Evolutionary conservation across 2,797 vertebrate species (phyloP).

Genomic region (Gila robusta): DNA sequence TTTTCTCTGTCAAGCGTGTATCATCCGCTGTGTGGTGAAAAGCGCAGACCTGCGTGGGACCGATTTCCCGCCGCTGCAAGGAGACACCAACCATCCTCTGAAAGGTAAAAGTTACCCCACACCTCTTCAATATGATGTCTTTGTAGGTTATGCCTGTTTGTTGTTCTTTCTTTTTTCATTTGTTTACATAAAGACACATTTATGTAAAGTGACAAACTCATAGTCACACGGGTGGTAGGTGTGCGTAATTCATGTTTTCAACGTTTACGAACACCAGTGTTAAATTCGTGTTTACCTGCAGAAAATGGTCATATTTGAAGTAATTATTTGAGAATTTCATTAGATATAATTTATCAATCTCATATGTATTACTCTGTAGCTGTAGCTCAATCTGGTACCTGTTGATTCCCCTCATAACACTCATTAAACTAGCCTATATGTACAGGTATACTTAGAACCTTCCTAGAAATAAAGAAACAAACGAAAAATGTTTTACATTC

Average conservation of each 20-base stretch:
- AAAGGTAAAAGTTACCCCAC: constrained; percentile 59
- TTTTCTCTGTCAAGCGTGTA: constrained; percentile 46
- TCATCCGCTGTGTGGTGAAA: constrained; percentile 44
- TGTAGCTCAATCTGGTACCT: constrained; percentile 16
- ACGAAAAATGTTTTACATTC: not conserved
- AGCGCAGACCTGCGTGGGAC: constrained; percentile 51
- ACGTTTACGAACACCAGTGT: not conserved
- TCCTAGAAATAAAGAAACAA: not conserved
- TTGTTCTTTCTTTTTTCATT: not conserved
- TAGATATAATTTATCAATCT: not conserved
- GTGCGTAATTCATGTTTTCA: not conserved
- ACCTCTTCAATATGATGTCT: constrained; percentile 3
- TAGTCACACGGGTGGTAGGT: too few species aligned
- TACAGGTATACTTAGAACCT: not conserved
- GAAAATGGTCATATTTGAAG: not conserved
- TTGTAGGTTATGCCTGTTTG: not conserved
- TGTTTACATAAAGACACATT: not conserved
- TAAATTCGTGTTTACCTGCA: not conserved
- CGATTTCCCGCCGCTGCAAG: constrained; percentile 37
- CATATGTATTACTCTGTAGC: not conserved
- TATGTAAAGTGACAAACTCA: constrained; percentile 23
- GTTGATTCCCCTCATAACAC: constrained; percentile 25
- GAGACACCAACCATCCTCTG: constrained; percentile 41
- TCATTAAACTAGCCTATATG: constrained; percentile 3
- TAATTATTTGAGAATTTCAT: not conserved